Evolutionary conservation across 2,797 vertebrate species (phyloP).

Genomic region (Eulemur rubriventer): DNA sequence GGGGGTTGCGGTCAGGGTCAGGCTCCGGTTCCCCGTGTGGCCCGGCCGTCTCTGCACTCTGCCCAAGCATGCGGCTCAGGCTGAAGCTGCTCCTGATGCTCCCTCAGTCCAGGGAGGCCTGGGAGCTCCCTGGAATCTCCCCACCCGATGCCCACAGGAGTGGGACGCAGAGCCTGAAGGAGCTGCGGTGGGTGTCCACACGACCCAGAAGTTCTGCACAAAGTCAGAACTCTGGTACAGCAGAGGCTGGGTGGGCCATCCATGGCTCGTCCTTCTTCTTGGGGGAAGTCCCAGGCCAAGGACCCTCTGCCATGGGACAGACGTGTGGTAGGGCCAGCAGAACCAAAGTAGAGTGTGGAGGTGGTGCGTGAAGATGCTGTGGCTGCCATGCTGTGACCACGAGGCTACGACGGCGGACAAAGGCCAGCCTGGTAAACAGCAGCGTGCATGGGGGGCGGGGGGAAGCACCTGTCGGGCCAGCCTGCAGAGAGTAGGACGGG

Average conservation of each 20-base stretch:
- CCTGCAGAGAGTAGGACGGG: fast-evolving
- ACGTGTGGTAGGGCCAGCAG: fast-evolving
- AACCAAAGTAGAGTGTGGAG: neutral
- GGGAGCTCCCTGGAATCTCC: fast-evolving
- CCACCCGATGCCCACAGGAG: neutral
- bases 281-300: neutral
- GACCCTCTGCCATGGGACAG: fast-evolving
- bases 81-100: fast-evolving
- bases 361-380: neutral
- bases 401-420: neutral
- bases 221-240: too few relatives aligned
- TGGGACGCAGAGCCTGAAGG: neutral
- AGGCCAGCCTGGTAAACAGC: too few relatives aligned
- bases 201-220: neutral
- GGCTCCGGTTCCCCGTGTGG: fast-evolving
- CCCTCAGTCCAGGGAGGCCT: too few relatives aligned
- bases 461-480: too few relatives aligned
- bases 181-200: fast-evolving
- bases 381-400: neutral
- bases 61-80: fast-evolving
- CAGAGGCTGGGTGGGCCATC: neutral
- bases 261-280: fast-evolving
- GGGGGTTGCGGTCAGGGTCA: too few relatives aligned
- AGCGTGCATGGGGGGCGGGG: too few relatives aligned
- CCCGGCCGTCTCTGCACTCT: fast-evolving